Percentiles rank a stretch among this genome's conserved stretches.
phyloP scores from a whole-genome alignment of 1,140 invertebrate species.

The Oryzaephilus surinamensis region DNA sequence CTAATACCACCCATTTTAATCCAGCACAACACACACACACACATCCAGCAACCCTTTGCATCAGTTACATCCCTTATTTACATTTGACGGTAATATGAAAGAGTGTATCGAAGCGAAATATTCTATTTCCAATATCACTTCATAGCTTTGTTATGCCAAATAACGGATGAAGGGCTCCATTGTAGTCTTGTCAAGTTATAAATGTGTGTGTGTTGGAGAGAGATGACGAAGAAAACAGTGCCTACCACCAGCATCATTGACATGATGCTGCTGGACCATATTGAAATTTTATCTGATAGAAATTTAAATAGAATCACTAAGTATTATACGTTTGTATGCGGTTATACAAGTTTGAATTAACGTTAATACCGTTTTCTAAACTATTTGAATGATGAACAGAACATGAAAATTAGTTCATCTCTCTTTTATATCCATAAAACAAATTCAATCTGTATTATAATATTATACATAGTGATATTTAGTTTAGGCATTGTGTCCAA shows the following conservation, averaged over 20 bases:
- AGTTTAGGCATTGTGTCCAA: no score
- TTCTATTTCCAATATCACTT: constrained; percentile 36
- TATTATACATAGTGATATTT: no score
- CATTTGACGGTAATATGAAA: constrained; percentile 29
- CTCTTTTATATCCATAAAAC: no score
- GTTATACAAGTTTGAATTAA: no score
- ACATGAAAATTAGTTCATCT: no score
- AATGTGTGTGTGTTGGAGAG: constrained; percentile 12
- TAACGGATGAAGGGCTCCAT: constrained; percentile 30
- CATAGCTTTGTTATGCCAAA: constrained; percentile 27
- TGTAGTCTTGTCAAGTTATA: constrained; percentile 32
- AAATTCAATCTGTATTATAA: no score
- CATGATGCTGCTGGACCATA: constrained; percentile 14
- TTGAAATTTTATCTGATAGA: constrained; percentile 29
- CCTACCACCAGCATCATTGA: constrained; percentile 4
- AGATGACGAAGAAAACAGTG: constrained; percentile 12
- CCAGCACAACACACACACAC: no score
- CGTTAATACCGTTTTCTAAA: no score
- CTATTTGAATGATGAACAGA: no score
- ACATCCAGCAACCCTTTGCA: constrained; percentile 26
- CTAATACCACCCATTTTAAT: constrained; percentile 25
- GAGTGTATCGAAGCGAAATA: constrained; percentile 33
- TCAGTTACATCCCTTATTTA: constrained; percentile 32
- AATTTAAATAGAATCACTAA: constrained; percentile 12
- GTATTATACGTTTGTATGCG: background rate